Conservation (phyloP, 2,797 vertebrate species). For the Serranus cabrilla region DNA sequence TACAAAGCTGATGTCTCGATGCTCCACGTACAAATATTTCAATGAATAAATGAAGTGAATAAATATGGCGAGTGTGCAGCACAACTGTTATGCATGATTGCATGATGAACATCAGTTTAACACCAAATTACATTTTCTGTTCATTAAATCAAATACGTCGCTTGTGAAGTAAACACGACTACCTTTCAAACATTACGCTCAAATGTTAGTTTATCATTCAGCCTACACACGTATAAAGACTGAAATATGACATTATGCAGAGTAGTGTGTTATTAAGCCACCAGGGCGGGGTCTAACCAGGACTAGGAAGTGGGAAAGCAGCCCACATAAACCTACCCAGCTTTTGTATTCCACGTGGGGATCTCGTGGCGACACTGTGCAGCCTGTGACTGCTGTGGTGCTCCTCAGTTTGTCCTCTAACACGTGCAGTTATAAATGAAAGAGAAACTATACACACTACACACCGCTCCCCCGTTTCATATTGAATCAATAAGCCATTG, state of each 20-base stretch:
- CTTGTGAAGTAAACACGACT: no score
- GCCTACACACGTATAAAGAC: no score
- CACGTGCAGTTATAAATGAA: no score
- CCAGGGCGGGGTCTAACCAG: conserved; percentile 46
- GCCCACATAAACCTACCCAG: conserved; percentile 6
- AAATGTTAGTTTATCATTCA: not conserved
- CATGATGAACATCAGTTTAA: not conserved
- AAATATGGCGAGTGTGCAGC: not conserved
- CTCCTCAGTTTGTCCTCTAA: no score
- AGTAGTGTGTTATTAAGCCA: not conserved
- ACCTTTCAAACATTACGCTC: not conserved
- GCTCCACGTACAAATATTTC: not conserved
- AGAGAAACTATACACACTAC: no score
- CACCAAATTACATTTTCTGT: not conserved
- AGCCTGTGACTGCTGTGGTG: no score
- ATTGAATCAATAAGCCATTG: not conserved
- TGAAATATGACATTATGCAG: not conserved
- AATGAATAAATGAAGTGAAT: not conserved
- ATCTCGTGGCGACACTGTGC: conserved; percentile 26
- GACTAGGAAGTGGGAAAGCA: conserved; percentile 53
- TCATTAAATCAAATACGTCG: not conserved
- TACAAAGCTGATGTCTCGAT: not conserved
- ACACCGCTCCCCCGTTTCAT: not conserved
- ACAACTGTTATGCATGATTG: not conserved
- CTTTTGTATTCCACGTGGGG: conserved; percentile 46